Evolutionary conservation across 2,113 vertebrate genomes (phyloP).

Genomic region (Chionodraco myersi): DNA sequence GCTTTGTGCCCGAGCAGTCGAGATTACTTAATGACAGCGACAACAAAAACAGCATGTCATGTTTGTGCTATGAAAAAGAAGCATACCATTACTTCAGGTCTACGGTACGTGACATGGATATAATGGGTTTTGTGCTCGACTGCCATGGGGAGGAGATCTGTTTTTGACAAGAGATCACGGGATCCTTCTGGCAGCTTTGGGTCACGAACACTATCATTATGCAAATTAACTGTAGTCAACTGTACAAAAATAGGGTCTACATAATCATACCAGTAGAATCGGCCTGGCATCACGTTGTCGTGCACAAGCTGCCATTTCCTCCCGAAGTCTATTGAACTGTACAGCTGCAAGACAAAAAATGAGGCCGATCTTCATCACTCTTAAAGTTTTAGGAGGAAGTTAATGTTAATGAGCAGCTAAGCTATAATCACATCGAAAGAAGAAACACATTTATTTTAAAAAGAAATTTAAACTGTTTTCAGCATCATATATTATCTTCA

Average conservation of each 20-base stretch:
- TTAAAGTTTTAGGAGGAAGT: slow-evolving; percentile 15
- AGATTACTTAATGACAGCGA: slow-evolving; percentile 75
- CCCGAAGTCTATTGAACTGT: slow-evolving; percentile 95
- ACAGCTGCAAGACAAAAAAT: slow-evolving; percentile 86
- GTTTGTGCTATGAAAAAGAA: slow-evolving; percentile 53
- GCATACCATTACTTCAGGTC: slow-evolving; percentile 39
- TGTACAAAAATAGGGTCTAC: slow-evolving; percentile 21
- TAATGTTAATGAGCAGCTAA: slow-evolving; percentile 1
- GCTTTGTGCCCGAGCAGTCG: slow-evolving; percentile 51
- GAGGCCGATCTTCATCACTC: not conserved
- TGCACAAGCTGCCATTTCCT: slow-evolving; percentile 95
- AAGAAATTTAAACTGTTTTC: not conserved
- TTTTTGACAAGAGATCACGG: slow-evolving; percentile 58
- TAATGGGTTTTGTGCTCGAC: slow-evolving; percentile 47
- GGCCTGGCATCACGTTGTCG: slow-evolving; percentile 92
- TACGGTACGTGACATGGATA: slow-evolving; percentile 52
- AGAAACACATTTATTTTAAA: not conserved
- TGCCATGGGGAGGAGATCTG: slow-evolving; percentile 24
- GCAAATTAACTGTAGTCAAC: slow-evolving; percentile 52
- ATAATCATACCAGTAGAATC: slow-evolving; percentile 94
- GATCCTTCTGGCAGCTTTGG: slow-evolving; percentile 41
- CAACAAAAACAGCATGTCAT: slow-evolving; percentile 76
- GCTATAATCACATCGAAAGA: slow-evolving; percentile 1
- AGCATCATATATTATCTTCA: not conserved
- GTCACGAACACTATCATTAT: slow-evolving; percentile 49